Conservation (phyloP, 2,888 invertebrate genomes). For the Axea sp. region DNA sequence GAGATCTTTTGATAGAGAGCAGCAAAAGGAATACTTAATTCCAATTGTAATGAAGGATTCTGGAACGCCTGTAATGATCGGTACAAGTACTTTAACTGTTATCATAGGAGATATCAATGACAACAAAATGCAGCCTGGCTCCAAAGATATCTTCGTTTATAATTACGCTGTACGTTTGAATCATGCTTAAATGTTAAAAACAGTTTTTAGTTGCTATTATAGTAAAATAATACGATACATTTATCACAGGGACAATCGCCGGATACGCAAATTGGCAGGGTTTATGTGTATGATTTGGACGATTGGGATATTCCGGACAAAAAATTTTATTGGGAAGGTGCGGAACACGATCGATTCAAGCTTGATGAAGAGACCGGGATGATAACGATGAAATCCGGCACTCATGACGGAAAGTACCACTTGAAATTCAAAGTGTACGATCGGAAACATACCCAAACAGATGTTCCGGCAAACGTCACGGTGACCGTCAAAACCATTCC, state of each 20-base stretch:
- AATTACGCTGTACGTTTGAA: conserved; percentile 86
- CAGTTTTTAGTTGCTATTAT: no score
- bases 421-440: conserved; percentile 93
- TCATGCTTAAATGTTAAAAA: not conserved
- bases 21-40: conserved; percentile 96
- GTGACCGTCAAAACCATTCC: conserved; percentile 96
- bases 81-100: conserved; percentile 96
- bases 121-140: conserved; percentile 98
- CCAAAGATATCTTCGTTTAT: conserved; percentile 98
- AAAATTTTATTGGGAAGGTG: conserved; percentile 95
- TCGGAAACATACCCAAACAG: conserved; percentile 95
- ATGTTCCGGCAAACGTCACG: conserved; percentile 97
- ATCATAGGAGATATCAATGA: conserved; percentile 99
- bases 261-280: conserved; percentile 94
- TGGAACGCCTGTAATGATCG: conserved; percentile 97
- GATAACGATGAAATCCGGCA: conserved; percentile 96
- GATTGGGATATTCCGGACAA: conserved; percentile 99
- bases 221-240: not conserved
- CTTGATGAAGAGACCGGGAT: conserved; percentile 95
- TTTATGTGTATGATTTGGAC: conserved; percentile 98
- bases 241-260: conserved; percentile 88
- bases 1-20: conserved; percentile 95
- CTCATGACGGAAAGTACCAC: conserved; percentile 92
- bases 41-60: conserved; percentile 99
- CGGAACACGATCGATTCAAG: conserved; percentile 92